Evolutionary conservation across 2,113 vertebrate species (phyloP).

Genomic region (Stomatorhinus ivindoensis): DNA sequence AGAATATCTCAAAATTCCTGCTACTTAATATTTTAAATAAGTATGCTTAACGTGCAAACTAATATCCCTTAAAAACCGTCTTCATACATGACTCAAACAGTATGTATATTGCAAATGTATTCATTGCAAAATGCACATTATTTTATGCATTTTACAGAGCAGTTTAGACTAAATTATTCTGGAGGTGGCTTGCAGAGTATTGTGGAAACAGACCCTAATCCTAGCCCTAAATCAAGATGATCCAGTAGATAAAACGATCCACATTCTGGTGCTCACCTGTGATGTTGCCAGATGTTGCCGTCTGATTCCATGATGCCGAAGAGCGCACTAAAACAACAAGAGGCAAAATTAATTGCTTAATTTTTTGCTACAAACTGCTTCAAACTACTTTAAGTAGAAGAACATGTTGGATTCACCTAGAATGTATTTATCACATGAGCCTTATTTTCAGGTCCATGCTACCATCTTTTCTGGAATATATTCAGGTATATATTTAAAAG

Average conservation of each 20-base stretch:
- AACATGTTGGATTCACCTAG: not conserved
- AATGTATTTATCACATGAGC: not conserved
- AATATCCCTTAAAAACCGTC: not conserved
- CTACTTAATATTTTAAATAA: not conserved
- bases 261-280: conserved; percentile 32
- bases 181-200: not conserved
- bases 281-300: conserved; percentile 33
- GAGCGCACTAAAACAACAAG: conserved; percentile 45
- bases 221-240: not conserved
- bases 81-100: not conserved
- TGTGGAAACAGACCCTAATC: not conserved
- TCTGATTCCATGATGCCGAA: conserved; percentile 49
- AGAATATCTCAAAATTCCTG: not conserved
- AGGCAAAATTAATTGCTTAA: conserved; percentile 9
- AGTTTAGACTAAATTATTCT: not conserved
- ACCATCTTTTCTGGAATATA: not conserved
- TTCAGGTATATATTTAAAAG: not conserved
- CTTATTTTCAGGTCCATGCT: not conserved
- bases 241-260: not conserved
- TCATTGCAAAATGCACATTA: not conserved
- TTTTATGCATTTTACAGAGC: not conserved
- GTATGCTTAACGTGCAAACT: not conserved
- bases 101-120: not conserved
- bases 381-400: not conserved
- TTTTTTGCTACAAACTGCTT: not conserved